Base-by-base conservation (phyloP, 2,113 vertebrate species). In the Hydrolagus affinis region DNA sequence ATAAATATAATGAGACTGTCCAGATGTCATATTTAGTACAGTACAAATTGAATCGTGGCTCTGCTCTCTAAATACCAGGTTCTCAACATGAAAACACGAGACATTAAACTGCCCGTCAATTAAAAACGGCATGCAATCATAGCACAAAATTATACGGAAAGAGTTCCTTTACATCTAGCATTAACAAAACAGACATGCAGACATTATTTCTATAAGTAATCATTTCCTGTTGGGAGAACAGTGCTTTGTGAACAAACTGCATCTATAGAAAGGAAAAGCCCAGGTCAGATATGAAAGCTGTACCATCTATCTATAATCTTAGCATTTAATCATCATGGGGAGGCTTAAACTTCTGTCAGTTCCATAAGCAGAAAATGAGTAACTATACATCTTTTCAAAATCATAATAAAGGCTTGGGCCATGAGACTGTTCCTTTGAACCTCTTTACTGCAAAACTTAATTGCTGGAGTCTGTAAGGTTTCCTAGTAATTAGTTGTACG, bases 321-420 rank as follows among this genome's bases (percentile, higher is more conserved):
- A 17, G 25, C 12, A 66, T 83, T 83, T 64, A 66, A 32, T 66
- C 32, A 44, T 62, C 77, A 64, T 21, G 28, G 66, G 30, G 19
- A 21, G 60, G 60, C 66, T 83, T 11, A 64, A 80, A 4, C 14
- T 56, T 66, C 78, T 66, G 25, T 21, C 15, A 11, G 17, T 83
- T 83, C 78, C 66, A 21, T 66, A 19, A 83, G 62, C 11, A 66
- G 78, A 83, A 83, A 83, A 83, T 83, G 66, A 83, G 78, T 83
- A 83, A 83, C 78, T 68, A 1, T 66, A 19, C 2, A 66, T 66
- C 17, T 64, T 66, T 83, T 66, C 78, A 83, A 64, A 83, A 62
- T 66, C 8, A 28, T 32, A 83, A 83, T 66, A 83, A 83, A 66
- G 78, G 30, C 28, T 66, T 83, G 62, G 44, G 78, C 78, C 62